A percentile compares a stretch with the other conserved stretches of the same genome.
Evolutionary conservation across 2,113 vertebrate species (phyloP).

Genomic region (Rhizomys pruinosus): DNA sequence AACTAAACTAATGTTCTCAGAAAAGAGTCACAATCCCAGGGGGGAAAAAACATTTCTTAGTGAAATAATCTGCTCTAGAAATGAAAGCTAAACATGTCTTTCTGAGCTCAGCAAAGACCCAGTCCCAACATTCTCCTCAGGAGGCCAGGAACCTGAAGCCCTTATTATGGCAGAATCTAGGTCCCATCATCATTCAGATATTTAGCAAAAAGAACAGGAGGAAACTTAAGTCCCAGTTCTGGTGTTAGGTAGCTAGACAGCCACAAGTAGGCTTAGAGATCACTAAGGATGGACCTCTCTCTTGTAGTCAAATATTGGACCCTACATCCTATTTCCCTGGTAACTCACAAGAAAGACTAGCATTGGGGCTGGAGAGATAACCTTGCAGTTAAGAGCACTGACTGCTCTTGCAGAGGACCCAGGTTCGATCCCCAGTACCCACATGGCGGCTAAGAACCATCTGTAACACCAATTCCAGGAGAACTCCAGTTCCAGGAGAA

Average conservation of each 20-base stretch:
- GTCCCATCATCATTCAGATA: neutral
- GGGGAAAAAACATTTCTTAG: conserved; percentile 38
- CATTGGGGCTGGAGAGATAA: too few species aligned
- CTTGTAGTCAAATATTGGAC: neutral
- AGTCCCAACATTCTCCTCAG: neutral
- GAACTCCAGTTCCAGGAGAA: too few species aligned
- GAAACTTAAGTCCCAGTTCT: conserved; percentile 71
- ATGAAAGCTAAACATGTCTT: conserved; percentile 61
- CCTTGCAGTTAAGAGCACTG: too few species aligned
- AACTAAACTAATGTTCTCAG: conserved; percentile 71
- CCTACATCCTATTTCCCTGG: neutral
- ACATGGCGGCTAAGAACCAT: too few species aligned
- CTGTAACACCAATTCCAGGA: too few species aligned
- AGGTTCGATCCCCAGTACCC: too few species aligned
- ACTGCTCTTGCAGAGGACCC: too few species aligned
- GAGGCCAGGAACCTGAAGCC: neutral
- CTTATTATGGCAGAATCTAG: conserved; percentile 4
- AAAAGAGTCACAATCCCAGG: conserved; percentile 51
- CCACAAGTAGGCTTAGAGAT: neutral
- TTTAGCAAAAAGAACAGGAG: conserved; percentile 39
- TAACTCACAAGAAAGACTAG: neutral
- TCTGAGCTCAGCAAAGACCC: conserved; percentile 36
- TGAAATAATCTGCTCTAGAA: conserved; percentile 59
- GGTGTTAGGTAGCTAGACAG: neutral
- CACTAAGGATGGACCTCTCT: neutral